Conservation (phyloP, 2,797 vertebrate species). For the Decapterus maruadsi region DNA sequence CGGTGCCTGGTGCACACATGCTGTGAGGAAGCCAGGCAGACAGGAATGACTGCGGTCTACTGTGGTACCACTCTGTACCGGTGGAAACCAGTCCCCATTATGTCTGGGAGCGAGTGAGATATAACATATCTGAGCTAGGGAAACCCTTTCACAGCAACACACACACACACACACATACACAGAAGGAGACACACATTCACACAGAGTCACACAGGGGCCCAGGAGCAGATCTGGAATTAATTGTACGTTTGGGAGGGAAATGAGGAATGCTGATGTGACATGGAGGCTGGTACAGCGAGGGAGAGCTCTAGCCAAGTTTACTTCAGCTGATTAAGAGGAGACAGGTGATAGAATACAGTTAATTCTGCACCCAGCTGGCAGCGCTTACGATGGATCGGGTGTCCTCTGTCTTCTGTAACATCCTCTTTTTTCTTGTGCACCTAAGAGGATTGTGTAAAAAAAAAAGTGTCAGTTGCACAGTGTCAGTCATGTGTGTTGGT, state of each 20-base stretch:
- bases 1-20: constrained; percentile 69
- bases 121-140: constrained; percentile 51
- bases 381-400: constrained; percentile 2
- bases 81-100: constrained; percentile 62
- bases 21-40: constrained; percentile 53
- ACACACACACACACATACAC: constrained; percentile 31
- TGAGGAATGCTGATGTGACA: constrained; percentile 72
- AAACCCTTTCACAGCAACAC: constrained; percentile 54
- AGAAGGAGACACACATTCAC: constrained; percentile 1
- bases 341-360: constrained; percentile 66
- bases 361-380: constrained; percentile 52
- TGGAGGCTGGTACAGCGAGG: constrained; percentile 57
- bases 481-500: constrained; percentile 39
- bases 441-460: constrained; percentile 13
- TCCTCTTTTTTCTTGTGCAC: constrained; percentile 27
- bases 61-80: constrained; percentile 73
- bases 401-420: constrained; percentile 16
- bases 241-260: constrained; percentile 46
- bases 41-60: constrained; percentile 67
- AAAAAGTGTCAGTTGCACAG: constrained; percentile 22
- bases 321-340: constrained; percentile 62
- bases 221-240: constrained; percentile 64
- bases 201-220: constrained; percentile 33
- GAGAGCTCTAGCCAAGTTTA: constrained; percentile 57
- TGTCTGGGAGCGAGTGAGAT: constrained; percentile 56